phyloP scores from a whole-genome alignment of 1,140 invertebrate species.

The Aphelinus certus region DNA sequence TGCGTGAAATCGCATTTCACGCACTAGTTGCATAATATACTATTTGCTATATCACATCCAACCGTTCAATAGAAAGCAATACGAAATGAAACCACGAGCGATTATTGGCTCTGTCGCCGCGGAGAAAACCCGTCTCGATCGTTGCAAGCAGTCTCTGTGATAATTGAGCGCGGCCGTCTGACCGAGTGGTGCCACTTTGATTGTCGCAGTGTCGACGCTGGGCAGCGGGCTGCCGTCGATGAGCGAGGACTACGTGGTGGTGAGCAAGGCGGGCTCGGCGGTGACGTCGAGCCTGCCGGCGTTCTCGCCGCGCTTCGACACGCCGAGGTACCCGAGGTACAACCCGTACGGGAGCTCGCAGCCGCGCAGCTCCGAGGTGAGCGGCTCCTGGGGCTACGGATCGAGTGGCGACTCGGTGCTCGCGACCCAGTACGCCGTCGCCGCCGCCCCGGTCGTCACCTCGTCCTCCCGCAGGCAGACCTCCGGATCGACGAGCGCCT shows the following conservation, averaged over 20 bases:
- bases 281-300: conserved; percentile 53
- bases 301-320: conserved; percentile 56
- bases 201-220: not conserved
- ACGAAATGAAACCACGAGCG: no score
- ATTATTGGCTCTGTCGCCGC: no score
- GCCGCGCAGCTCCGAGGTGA: conserved; percentile 38
- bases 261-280: conserved; percentile 47
- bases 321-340: conserved; percentile 45
- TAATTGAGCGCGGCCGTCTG: no score
- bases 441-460: conserved; percentile 18
- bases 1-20: no score
- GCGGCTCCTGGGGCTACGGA: conserved; percentile 46
- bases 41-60: no score
- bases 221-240: conserved; percentile 18
- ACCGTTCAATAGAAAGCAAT: no score
- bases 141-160: no score
- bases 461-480: conserved; percentile 40
- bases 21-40: no score
- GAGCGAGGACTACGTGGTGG: conserved; percentile 53
- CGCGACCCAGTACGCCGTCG: conserved; percentile 42
- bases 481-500: conserved; percentile 32
- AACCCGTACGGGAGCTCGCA: conserved; percentile 54
- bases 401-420: conserved; percentile 9
- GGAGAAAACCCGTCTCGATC: no score
- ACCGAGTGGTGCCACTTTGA: no score